Percentiles rank a stretch among this genome's conserved stretches.
Evolutionary conservation across 1,140 invertebrate genomes (phyloP).

Genomic region (Halesus radiatus): DNA sequence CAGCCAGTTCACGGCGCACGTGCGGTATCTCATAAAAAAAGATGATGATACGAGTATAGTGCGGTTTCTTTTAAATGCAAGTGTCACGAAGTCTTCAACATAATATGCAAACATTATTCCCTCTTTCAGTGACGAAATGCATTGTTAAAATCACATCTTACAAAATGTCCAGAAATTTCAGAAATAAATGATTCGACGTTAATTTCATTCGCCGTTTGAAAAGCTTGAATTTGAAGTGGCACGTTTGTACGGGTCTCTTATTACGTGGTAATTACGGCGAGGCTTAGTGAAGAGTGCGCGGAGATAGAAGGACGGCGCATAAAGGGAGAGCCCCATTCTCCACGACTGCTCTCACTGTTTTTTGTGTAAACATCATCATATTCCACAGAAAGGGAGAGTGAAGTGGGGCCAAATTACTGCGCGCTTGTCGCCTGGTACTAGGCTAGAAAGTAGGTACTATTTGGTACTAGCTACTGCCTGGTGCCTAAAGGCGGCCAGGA

Average conservation of each 20-base stretch:
- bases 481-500: constrained; percentile 5
- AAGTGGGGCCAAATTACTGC: constrained; percentile 53
- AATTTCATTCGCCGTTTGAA: background rate
- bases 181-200: background rate
- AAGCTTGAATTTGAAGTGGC: background rate
- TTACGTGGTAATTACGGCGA: constrained; percentile 52
- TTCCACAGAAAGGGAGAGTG: constrained; percentile 49
- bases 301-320: constrained; percentile 1
- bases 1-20: too few relatives aligned
- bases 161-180: background rate
- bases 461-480: background rate
- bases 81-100: too few relatives aligned
- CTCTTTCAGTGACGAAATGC: too few relatives aligned
- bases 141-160: too few relatives aligned
- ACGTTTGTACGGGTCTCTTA: constrained; percentile 27
- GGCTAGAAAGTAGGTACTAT: too few relatives aligned
- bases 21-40: too few relatives aligned
- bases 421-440: background rate
- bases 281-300: constrained; percentile 23
- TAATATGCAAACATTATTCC: too few relatives aligned
- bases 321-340: constrained; percentile 13
- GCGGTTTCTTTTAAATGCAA: too few relatives aligned
- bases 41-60: too few relatives aligned
- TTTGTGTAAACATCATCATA: constrained; percentile 55
- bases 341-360: constrained; percentile 45